A percentile compares a stretch with the other conserved stretches of the same genome.
Evolutionary conservation across 2,888 invertebrate genomes (phyloP).

Genomic region (Leptinotarsa juncta): DNA sequence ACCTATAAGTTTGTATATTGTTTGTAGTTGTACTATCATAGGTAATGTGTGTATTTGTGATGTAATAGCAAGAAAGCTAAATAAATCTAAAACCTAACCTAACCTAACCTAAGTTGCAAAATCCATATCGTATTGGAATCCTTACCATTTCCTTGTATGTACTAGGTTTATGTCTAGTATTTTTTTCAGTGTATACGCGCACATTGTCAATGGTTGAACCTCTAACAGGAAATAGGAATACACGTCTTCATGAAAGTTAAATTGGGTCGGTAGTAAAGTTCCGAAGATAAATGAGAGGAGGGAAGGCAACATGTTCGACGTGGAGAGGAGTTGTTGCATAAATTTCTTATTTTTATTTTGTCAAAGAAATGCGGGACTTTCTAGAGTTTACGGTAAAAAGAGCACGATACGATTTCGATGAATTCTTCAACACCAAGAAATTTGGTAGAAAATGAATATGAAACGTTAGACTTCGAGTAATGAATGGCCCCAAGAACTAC

Average conservation of each 20-base stretch:
- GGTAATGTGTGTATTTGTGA: too few relatives aligned
- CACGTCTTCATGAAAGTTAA: conserved; percentile 29
- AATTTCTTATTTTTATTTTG: conserved; percentile 12
- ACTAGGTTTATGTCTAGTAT: not conserved
- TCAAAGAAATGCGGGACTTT: conserved; percentile 9
- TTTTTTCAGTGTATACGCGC: conserved; percentile 6
- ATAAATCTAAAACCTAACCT: too few relatives aligned
- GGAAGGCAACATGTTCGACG: conserved; percentile 13
- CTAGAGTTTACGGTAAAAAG: not conserved
- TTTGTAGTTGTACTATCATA: too few relatives aligned
- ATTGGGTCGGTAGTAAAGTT: conserved; percentile 32
- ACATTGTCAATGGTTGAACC: conserved; percentile 5
- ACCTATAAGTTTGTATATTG: too few relatives aligned
- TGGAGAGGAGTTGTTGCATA: conserved; percentile 7
- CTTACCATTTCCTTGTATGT: not conserved
- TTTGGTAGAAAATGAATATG: not conserved
- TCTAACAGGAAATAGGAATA: conserved; percentile 19
- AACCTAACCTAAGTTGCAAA: too few relatives aligned
- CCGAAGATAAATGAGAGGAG: conserved; percentile 19
- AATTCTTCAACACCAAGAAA: not conserved
- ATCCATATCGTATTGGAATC: too few relatives aligned
- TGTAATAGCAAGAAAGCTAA: too few relatives aligned
- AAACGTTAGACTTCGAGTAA: not conserved
- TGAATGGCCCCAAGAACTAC: too few relatives aligned
- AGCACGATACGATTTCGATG: not conserved